Conservation (phyloP, 2,113 vertebrate genomes). For the Ascaphus truei region DNA sequence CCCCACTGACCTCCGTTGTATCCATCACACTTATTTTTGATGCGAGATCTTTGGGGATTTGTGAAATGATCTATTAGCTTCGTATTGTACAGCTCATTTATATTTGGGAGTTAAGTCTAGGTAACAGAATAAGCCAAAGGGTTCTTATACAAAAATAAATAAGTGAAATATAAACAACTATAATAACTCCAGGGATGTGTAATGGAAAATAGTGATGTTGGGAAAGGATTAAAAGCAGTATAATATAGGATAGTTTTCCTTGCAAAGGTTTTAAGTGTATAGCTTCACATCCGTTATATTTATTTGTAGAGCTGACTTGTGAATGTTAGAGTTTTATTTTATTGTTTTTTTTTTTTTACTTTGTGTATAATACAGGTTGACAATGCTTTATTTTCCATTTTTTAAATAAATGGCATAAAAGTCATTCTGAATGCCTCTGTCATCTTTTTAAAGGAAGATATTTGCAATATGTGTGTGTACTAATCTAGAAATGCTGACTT, state of each 20-base stretch:
- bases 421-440: conserved; percentile 71
- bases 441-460: conserved; percentile 70
- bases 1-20: too few species aligned
- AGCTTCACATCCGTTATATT: conserved; percentile 64
- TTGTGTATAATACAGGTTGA: conserved; percentile 69
- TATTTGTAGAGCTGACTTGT: conserved; percentile 70
- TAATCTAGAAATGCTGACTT: too few species aligned
- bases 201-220: too few species aligned
- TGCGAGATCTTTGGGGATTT: too few species aligned
- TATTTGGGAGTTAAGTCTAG: neutral
- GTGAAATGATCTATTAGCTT: too few species aligned
- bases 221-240: neutral
- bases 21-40: too few species aligned
- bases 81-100: too few species aligned
- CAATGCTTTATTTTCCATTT: conserved; percentile 53
- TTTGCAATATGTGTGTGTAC: too few species aligned
- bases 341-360: conserved; percentile 59
- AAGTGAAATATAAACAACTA: neutral
- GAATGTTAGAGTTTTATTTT: conserved; percentile 64
- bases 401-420: conserved; percentile 74
- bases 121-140: conserved; percentile 13
- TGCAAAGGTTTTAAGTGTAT: conserved; percentile 45
- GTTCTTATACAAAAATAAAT: neutral
- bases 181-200: too few species aligned
- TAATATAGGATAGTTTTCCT: neutral